phyloP scores from a whole-genome alignment of 2,797 vertebrate species.

The Myotis daubentonii region DNA sequence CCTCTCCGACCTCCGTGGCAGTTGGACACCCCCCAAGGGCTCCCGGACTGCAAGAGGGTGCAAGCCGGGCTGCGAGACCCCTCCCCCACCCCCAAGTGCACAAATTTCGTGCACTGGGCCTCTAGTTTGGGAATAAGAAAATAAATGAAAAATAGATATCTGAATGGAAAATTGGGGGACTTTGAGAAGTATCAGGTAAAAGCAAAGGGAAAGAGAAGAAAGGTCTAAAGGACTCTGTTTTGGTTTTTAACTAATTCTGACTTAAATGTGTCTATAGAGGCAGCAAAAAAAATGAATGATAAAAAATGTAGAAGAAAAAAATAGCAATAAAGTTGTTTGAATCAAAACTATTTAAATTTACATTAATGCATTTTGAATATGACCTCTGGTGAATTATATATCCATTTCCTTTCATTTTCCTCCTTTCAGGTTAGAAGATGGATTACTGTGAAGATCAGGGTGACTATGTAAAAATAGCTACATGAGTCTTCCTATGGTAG shows the following conservation, averaged over 20 bases:
- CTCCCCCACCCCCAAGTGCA: no score
- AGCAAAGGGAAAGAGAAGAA: background rate
- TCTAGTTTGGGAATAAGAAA: background rate
- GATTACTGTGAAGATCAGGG: background rate
- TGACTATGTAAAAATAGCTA: background rate
- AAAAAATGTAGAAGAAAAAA: background rate
- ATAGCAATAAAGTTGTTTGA: background rate
- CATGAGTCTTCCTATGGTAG: background rate
- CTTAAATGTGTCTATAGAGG: background rate
- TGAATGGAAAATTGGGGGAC: background rate
- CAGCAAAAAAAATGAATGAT: background rate
- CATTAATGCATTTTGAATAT: slow-evolving; percentile 3
- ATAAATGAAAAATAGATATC: background rate
- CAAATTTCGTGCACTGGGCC: no score
- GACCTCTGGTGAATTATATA: background rate
- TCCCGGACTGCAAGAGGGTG: no score
- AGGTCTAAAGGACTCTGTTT: background rate
- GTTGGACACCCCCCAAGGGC: no score
- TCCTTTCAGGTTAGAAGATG: background rate
- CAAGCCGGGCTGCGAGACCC: no score
- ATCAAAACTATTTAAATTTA: background rate
- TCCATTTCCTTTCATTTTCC: background rate
- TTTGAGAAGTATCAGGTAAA: background rate
- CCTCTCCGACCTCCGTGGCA: no score
- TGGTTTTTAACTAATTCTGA: slow-evolving; percentile 2